Percentiles rank a stretch among this genome's conserved stretches.
Evolutionary conservation across 2,113 vertebrate genomes (phyloP).

Genomic region (Scytalopus superciliaris): DNA sequence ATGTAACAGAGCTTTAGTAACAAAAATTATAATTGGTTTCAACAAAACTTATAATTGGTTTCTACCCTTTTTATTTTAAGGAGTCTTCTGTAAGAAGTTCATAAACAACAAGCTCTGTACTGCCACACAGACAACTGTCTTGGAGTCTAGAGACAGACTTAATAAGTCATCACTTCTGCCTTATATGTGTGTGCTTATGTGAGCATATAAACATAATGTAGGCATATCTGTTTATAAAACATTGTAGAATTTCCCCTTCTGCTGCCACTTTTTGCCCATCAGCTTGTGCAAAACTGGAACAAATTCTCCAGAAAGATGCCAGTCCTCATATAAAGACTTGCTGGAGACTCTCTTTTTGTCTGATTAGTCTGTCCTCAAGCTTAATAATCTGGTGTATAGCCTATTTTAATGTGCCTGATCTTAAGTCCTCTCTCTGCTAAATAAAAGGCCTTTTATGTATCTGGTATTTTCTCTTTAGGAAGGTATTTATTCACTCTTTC

Average conservation of each 20-base stretch:
- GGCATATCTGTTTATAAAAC: background rate
- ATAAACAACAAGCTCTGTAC: background rate
- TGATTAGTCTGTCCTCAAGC: background rate
- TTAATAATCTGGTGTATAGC: background rate
- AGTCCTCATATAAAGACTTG: background rate
- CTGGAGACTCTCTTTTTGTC: background rate
- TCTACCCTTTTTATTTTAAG: background rate
- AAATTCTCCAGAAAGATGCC: background rate
- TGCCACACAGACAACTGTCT: background rate
- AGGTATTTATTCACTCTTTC: background rate
- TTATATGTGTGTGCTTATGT: background rate
- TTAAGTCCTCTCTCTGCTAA: background rate
- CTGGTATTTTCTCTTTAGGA: background rate
- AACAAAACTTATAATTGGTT: slow-evolving; percentile 12
- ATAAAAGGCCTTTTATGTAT: background rate
- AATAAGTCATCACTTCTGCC: background rate
- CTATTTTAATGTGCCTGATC: background rate
- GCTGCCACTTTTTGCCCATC: background rate
- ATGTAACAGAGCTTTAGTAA: background rate
- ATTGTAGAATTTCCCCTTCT: background rate
- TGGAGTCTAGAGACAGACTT: background rate
- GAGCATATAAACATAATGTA: background rate
- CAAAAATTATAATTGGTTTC: slow-evolving; percentile 18
- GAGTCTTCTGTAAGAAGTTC: background rate
- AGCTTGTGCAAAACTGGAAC: background rate